phyloP scores from a whole-genome alignment of 2,113 vertebrate genomes.

The Scortum barcoo region DNA sequence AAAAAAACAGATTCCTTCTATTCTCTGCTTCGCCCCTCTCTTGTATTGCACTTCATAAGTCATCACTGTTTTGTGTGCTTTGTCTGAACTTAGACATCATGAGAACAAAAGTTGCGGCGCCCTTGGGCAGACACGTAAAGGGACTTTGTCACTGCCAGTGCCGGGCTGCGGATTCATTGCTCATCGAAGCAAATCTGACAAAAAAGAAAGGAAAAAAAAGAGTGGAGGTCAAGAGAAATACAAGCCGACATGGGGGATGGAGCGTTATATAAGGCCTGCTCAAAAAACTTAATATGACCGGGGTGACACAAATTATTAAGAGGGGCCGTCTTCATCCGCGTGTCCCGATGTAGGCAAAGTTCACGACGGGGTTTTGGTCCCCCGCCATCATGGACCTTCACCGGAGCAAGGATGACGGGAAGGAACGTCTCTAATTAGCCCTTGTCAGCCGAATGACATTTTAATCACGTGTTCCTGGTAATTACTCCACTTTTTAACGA shows the following conservation, averaged over 20 bases:
- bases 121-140: slow-evolving; percentile 62
- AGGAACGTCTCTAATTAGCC: slow-evolving; percentile 84
- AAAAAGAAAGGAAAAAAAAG: slow-evolving; percentile 50
- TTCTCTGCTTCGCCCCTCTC: neutral
- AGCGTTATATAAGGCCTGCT: slow-evolving; percentile 64
- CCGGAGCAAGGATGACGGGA: slow-evolving; percentile 69
- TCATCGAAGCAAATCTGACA: slow-evolving; percentile 68
- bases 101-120: slow-evolving; percentile 54
- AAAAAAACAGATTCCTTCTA: neutral
- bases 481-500: slow-evolving; percentile 82
- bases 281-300: slow-evolving; percentile 64
- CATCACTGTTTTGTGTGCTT: slow-evolving; percentile 1
- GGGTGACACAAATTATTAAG: slow-evolving; percentile 80
- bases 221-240: slow-evolving; percentile 69
- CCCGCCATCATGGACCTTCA: slow-evolving; percentile 72
- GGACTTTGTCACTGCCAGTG: slow-evolving; percentile 56
- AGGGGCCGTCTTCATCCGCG: slow-evolving; percentile 57
- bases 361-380: slow-evolving; percentile 75
- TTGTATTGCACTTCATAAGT: neutral
- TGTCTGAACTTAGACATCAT: slow-evolving; percentile 35
- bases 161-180: slow-evolving; percentile 49
- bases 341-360: slow-evolving; percentile 64
- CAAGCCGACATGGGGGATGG: slow-evolving; percentile 32
- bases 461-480: slow-evolving; percentile 84
- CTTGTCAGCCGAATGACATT: slow-evolving; percentile 83